phyloP scores from a whole-genome alignment of 2,797 vertebrate genomes.

The Urosaurus nigricauda region DNA sequence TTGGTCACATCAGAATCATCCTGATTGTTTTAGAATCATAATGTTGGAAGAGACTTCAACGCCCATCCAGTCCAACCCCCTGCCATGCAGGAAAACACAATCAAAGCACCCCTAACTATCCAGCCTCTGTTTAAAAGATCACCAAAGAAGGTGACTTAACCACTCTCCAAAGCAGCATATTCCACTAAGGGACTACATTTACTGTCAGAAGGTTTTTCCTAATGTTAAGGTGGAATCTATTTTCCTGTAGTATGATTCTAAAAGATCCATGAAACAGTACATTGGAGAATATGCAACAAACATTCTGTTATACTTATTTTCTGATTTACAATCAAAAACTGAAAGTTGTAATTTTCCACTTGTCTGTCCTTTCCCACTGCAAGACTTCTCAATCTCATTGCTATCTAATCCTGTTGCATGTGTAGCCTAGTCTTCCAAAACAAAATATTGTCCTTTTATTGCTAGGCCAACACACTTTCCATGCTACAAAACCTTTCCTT shows the following conservation, averaged over 20 bases:
- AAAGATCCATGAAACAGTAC: not conserved
- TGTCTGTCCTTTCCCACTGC: not conserved
- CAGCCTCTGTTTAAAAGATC: no score
- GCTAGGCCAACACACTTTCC: not conserved
- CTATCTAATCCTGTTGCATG: not conserved
- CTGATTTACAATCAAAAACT: not conserved
- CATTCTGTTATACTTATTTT: not conserved
- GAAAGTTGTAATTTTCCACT: not conserved
- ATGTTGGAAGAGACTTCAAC: no score
- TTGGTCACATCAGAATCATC: no score
- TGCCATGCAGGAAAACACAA: no score
- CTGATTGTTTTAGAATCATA: no score
- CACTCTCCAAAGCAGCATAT: no score
- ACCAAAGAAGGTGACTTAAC: no score
- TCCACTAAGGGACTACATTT: no score
- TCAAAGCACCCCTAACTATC: no score
- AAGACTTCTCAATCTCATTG: not conserved
- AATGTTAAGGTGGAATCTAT: no score
- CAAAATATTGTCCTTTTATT: not conserved
- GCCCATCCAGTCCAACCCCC: no score
- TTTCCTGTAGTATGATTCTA: not conserved
- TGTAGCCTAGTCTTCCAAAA: not conserved
- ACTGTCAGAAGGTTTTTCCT: no score
- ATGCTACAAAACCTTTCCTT: not conserved
- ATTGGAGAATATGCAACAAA: not conserved